A percentile compares a stretch with the other conserved stretches of the same genome.
These are phyloP conservation scores for Ahaetulla prasina DNA, from an alignment of 2,113 vertebrate genomes.

Conservation along the genomic window DNA sequence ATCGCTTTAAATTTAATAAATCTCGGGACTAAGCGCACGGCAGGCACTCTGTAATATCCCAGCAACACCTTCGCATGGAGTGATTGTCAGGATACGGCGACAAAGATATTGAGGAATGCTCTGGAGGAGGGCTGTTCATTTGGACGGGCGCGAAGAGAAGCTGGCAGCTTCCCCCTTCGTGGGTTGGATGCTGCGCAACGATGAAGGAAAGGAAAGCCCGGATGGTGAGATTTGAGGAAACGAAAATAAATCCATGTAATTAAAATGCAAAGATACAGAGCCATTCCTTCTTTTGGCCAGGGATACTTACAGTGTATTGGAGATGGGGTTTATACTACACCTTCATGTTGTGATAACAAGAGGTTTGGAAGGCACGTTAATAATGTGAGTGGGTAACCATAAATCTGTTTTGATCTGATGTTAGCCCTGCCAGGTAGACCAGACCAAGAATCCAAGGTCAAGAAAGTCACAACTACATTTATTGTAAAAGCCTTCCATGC, in stretches of 20 bases:
- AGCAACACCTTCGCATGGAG: conserved; percentile 34
- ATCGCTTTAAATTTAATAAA: conserved; percentile 15
- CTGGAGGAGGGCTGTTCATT: conserved; percentile 24
- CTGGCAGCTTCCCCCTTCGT: conserved; percentile 23
- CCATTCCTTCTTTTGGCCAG: no score
- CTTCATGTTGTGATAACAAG: background rate
- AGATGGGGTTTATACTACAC: background rate
- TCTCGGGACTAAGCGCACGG: conserved; percentile 25
- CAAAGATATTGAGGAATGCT: conserved; percentile 38
- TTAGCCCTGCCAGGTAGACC: background rate
- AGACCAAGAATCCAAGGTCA: background rate
- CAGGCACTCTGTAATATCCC: conserved; percentile 20
- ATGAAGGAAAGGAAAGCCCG: background rate
- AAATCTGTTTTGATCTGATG: background rate
- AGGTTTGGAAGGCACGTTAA: conserved; percentile 26
- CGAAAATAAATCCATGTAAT: accelerated
- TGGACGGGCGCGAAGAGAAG: conserved; percentile 17
- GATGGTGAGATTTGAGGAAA: conserved; percentile 6
- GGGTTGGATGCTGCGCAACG: conserved; percentile 26
- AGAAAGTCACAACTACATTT: background rate
- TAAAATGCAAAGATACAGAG: background rate
- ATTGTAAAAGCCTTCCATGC: background rate
- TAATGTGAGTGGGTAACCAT: background rate
- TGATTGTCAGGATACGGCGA: conserved; percentile 21
- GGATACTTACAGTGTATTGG: no score